These are phyloP conservation scores for Linurgus olivaceus DNA, from an alignment of 2,797 vertebrate genomes.

Conservation along the genomic window DNA sequence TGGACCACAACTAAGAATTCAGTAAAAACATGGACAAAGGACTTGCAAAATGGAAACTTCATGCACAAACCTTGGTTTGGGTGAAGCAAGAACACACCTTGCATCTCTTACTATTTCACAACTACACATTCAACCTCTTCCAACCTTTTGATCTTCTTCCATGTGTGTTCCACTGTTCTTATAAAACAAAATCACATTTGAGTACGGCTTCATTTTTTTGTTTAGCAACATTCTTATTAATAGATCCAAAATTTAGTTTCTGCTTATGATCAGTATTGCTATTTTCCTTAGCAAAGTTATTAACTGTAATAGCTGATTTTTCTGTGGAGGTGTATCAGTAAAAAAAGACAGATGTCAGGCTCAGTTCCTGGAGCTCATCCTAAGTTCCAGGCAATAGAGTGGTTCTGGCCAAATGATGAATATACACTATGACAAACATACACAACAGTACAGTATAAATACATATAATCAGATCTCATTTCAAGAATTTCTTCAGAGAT, in stretches of 20 bases:
- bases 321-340: not conserved
- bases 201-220: not conserved
- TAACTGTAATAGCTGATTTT: not conserved
- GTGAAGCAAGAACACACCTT: not conserved
- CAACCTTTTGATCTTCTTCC: not conserved
- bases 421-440: not conserved
- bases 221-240: not conserved
- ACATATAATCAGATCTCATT: not conserved
- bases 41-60: not conserved
- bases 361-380: not conserved
- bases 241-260: not conserved
- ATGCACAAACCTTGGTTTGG: not conserved
- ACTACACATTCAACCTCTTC: not conserved
- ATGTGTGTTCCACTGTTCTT: not conserved
- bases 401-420: not conserved
- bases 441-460: not conserved
- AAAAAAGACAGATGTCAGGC: not conserved
- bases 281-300: not conserved
- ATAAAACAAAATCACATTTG: not conserved
- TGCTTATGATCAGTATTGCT: not conserved
- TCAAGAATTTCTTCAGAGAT: not conserved
- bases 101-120: not conserved
- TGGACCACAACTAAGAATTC: not conserved
- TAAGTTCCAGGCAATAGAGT: not conserved
- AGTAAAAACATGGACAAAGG: not conserved